phyloP scores from a whole-genome alignment of 2,113 vertebrate species.

The Petaurus breviceps region DNA sequence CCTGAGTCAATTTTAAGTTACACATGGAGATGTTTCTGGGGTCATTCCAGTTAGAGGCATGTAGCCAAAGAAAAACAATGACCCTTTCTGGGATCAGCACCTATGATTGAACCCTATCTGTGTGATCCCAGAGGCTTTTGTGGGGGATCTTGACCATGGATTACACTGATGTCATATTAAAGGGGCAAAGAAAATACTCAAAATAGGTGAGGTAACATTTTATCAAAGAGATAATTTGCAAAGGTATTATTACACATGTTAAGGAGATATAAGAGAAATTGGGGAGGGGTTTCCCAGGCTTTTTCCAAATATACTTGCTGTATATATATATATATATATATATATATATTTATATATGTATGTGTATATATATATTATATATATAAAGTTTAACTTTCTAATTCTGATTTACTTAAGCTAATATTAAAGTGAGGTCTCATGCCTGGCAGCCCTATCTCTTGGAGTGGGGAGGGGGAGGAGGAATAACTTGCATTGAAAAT shows the following conservation, averaged over 20 bases:
- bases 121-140: neutral
- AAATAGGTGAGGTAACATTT: neutral
- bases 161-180: neutral
- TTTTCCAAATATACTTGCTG: neutral
- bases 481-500: neutral
- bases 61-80: neutral
- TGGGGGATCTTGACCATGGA: neutral
- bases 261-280: neutral
- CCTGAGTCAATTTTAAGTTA: neutral
- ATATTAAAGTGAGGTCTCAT: slow-evolving; percentile 45
- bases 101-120: neutral
- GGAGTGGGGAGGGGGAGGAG: neutral
- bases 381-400: neutral
- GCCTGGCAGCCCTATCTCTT: neutral
- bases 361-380: no score
- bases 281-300: neutral
- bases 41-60: neutral
- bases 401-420: slow-evolving; percentile 23
- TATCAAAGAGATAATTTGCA: neutral
- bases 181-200: neutral
- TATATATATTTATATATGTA: no score
- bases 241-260: neutral
- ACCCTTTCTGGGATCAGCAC: neutral
- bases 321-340: neutral
- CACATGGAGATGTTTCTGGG: neutral